Evolutionary conservation across 2,113 vertebrate genomes (phyloP), one percentile per base, ranked within the genome.

Genomic region (Thymallus thymallus): DNA sequence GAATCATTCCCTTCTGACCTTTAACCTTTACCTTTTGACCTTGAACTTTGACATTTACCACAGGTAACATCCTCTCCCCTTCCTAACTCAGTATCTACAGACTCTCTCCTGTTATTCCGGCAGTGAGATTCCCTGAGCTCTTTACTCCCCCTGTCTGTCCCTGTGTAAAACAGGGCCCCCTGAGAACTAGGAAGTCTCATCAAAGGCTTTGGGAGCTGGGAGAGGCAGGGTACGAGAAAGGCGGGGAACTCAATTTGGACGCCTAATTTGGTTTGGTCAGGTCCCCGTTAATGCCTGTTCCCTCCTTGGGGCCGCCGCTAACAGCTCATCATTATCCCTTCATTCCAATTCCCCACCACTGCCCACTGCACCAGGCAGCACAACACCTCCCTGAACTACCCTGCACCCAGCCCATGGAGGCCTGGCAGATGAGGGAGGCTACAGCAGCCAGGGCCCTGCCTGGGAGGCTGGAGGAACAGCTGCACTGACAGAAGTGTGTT

Each of bases 281-380:
- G 23, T 72, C 46, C 65, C 72, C 71, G 68, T 71, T 68, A 69
- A 74, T 55, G 73, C 80, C 71, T 70, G 65, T 5, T 80, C 46
- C 81, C 70, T 73, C 48, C 73, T 64, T 48, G 55, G 72, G 71
- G 67, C 45, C 4, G 12, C 62, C 71, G 75, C 72, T 84, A 84
- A 82, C 68, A 80, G 82, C 73, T 82, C 67, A 74, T 86, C 74
- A 80, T 84, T 85, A 91, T 87, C 82, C 74, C 80, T 83, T 86
- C 77, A 88, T 90, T 89, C 75, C 77, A 69, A 85, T 90, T 87
- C 83, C 56, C 30, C 66, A 72, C 65, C 83, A 87, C 65, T 71
- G 46, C 55, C 41, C 79, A 84, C 85, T 89, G 82, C 83, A 77
- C 73, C 82, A 26, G 26, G 64, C 75, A 71, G 77, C 68, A 48